Evolutionary conservation across 2,797 vertebrate genomes (phyloP).

Genomic region (Centroberyx gerrardi): DNA sequence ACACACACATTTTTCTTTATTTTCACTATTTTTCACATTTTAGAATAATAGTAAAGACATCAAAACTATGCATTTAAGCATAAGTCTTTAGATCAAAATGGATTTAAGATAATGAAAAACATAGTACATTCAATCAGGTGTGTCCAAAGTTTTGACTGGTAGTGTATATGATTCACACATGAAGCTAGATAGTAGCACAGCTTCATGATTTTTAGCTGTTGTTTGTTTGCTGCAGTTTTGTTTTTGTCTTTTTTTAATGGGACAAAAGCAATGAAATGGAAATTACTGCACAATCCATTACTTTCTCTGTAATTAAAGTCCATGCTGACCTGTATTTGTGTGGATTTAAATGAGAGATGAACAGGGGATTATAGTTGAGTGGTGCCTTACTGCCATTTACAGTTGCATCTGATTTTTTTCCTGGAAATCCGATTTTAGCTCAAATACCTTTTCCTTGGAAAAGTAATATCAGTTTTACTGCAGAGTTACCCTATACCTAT

Average conservation of each 20-base stretch:
- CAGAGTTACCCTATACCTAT: too few species aligned
- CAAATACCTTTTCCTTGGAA: slow-evolving; percentile 24
- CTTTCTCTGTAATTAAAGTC: slow-evolving; percentile 46
- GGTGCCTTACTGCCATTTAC: slow-evolving; percentile 41
- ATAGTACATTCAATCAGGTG: too few species aligned
- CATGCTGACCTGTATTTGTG: slow-evolving; percentile 61
- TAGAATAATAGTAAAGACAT: too few species aligned
- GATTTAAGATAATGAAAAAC: too few species aligned
- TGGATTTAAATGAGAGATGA: slow-evolving; percentile 62
- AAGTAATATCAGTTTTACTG: not conserved
- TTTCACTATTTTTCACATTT: too few species aligned
- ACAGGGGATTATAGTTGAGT: slow-evolving; percentile 57
- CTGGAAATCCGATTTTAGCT: slow-evolving; percentile 35
- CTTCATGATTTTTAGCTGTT: not conserved
- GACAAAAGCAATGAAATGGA: slow-evolving; percentile 29
- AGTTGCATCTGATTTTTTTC: slow-evolving; percentile 32
- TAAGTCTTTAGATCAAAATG: too few species aligned
- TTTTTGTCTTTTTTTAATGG: slow-evolving; percentile 16
- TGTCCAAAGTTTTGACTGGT: too few species aligned
- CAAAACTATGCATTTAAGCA: too few species aligned
- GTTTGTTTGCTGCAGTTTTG: not conserved
- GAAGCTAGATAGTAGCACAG: not conserved
- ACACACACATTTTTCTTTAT: not conserved
- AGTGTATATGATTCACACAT: not conserved
- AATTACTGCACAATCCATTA: slow-evolving; percentile 30